A percentile compares a stretch with the other conserved stretches of the same genome.
Evolutionary conservation across 2,888 invertebrate species (phyloP).

Genomic region (Pyrrhia umbra): DNA sequence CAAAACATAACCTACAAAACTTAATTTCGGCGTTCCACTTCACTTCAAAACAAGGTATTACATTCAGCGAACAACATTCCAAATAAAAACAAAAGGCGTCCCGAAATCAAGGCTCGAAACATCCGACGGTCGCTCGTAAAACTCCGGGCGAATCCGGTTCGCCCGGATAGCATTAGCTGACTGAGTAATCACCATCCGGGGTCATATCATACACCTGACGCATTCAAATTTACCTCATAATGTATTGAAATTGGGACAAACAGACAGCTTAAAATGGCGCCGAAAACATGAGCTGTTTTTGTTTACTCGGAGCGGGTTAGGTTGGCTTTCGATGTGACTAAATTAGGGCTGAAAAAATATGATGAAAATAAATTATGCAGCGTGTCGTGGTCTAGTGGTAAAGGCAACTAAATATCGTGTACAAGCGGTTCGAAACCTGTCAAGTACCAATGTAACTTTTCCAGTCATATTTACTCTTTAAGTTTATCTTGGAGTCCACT

Average conservation of each 20-base stretch:
- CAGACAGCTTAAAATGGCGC: slow-evolving; percentile 44
- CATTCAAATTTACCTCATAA: slow-evolving; percentile 68
- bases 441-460: no score
- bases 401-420: no score
- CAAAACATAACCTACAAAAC: slow-evolving; percentile 24
- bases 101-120: slow-evolving; percentile 53
- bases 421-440: no score
- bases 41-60: slow-evolving; percentile 4
- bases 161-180: slow-evolving; percentile 64
- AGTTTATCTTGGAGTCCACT: no score
- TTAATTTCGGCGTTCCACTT: neutral
- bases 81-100: slow-evolving; percentile 59
- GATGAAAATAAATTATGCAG: neutral
- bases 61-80: slow-evolving; percentile 25
- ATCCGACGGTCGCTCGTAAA: slow-evolving; percentile 60
- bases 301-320: slow-evolving; percentile 9
- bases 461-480: no score
- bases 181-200: slow-evolving; percentile 64
- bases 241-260: slow-evolving; percentile 63
- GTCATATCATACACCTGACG: slow-evolving; percentile 68
- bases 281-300: slow-evolving; percentile 34
- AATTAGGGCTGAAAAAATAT: slow-evolving; percentile 4
- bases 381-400: no score
- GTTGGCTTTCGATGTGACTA: neutral
- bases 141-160: slow-evolving; percentile 63